phyloP scores from a whole-genome alignment of 2,797 vertebrate species.

The Parauchenoglanis punctatus region DNA sequence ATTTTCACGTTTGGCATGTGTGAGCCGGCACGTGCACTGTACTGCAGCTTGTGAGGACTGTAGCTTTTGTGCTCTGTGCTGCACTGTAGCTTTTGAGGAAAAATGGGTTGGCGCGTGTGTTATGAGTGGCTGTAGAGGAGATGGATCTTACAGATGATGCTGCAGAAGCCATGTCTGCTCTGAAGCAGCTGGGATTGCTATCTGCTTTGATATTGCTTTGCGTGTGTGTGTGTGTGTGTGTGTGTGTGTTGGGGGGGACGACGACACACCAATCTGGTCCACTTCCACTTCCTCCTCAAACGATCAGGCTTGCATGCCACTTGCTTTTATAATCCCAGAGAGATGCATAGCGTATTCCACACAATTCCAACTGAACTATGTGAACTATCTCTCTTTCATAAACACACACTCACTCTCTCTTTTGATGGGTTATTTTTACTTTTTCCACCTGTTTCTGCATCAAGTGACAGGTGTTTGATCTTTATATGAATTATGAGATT shows the following conservation, averaged over 20 bases:
- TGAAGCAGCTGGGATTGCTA: slow-evolving; percentile 77
- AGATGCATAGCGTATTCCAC: slow-evolving; percentile 70
- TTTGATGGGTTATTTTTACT: not conserved
- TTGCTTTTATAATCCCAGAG: slow-evolving; percentile 69
- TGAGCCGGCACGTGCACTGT: not conserved
- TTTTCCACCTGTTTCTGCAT: slow-evolving; percentile 6
- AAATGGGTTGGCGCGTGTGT: slow-evolving; percentile 24
- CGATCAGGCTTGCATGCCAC: slow-evolving; percentile 70
- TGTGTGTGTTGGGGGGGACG: slow-evolving; percentile 63
- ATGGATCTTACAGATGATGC: slow-evolving; percentile 77
- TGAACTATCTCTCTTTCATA: slow-evolving; percentile 45
- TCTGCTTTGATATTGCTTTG: slow-evolving; percentile 73
- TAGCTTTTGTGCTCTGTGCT: not conserved
- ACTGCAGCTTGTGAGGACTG: not conserved
- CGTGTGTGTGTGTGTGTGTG: slow-evolving; percentile 43
- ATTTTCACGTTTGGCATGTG: not conserved
- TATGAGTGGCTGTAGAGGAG: slow-evolving; percentile 21
- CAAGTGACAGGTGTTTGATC: not conserved
- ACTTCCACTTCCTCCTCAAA: slow-evolving; percentile 73
- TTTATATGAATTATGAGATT: not conserved
- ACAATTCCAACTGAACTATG: slow-evolving; percentile 68
- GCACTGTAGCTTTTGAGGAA: slow-evolving; percentile 8
- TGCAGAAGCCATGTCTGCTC: slow-evolving; percentile 67
- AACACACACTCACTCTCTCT: not conserved
- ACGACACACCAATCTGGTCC: slow-evolving; percentile 68